Evolutionary conservation across 2,113 vertebrate genomes (phyloP).

Genomic region (Talpa occidentalis): DNA sequence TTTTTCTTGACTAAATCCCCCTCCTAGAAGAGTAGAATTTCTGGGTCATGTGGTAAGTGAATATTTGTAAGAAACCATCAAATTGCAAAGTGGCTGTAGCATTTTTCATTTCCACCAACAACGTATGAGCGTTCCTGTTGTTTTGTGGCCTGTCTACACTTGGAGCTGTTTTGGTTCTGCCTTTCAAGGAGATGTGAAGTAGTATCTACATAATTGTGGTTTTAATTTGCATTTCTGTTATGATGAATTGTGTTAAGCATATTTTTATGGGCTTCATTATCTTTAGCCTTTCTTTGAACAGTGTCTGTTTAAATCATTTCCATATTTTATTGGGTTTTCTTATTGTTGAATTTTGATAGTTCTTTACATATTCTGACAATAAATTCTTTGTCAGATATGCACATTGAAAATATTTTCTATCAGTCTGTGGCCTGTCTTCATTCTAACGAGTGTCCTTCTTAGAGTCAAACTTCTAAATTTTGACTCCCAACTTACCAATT

Average conservation of each 20-base stretch:
- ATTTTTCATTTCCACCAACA: neutral
- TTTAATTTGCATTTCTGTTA: conserved; percentile 23
- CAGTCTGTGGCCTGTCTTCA: neutral
- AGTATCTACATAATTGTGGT: neutral
- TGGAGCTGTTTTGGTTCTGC: conserved; percentile 20
- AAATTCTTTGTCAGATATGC: neutral
- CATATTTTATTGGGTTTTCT: neutral
- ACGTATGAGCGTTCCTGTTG: neutral
- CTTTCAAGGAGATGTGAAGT: neutral
- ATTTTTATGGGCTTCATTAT: neutral
- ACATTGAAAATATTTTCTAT: neutral
- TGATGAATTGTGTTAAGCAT: neutral
- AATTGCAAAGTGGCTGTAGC: neutral
- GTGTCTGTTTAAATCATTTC: neutral
- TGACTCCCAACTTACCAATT: neutral
- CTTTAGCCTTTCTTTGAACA: neutral
- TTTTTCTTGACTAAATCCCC: neutral
- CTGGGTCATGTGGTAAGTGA: neutral
- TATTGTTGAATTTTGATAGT: conserved; percentile 6
- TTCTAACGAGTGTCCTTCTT: neutral
- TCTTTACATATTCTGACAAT: neutral
- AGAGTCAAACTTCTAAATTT: neutral
- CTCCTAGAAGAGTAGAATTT: neutral
- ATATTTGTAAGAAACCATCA: neutral
- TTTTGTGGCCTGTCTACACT: neutral